Evolutionary conservation across 2,888 invertebrate species (phyloP).

Genomic region (Amphimallon solstitiale): DNA sequence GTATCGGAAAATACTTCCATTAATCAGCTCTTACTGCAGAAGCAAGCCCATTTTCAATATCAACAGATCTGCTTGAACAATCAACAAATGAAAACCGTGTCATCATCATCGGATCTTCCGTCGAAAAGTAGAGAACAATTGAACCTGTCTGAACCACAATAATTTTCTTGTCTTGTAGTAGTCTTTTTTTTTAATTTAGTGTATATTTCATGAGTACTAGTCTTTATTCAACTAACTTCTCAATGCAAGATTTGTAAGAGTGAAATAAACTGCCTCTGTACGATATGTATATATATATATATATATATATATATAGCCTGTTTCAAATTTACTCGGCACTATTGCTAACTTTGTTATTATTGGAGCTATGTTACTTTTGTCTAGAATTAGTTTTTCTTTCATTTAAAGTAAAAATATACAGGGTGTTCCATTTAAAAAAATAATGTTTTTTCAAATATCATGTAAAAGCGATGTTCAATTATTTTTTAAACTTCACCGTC

Average conservation of each 20-base stretch:
- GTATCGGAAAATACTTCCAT: constrained; percentile 51
- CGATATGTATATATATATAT: background rate
- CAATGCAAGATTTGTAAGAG: constrained; percentile 31
- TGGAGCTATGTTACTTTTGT: too few relatives aligned
- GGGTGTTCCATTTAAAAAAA: too few relatives aligned
- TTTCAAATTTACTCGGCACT: background rate
- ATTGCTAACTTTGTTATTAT: too few relatives aligned
- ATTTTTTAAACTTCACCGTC: too few relatives aligned
- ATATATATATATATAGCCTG: background rate
- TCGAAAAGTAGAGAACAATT: constrained; percentile 54
- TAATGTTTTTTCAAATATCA: too few relatives aligned
- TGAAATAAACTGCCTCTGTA: constrained; percentile 33
- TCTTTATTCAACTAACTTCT: constrained; percentile 24
- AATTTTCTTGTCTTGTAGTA: constrained; percentile 43
- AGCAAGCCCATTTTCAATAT: constrained; percentile 59
- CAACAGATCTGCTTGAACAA: constrained; percentile 59
- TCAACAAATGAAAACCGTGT: constrained; percentile 51
- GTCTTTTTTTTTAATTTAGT: constrained; percentile 19
- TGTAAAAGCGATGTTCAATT: too few relatives aligned
- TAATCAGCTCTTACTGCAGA: constrained; percentile 55
- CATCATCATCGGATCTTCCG: constrained; percentile 31
- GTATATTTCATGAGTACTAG: constrained; percentile 30
- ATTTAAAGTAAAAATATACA: too few relatives aligned
- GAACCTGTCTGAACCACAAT: constrained; percentile 59
- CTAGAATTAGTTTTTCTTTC: too few relatives aligned